Evolutionary conservation across 92 coral and sea anemone species (phyloP).

Genomic region (Galaxea fascicularis): DNA sequence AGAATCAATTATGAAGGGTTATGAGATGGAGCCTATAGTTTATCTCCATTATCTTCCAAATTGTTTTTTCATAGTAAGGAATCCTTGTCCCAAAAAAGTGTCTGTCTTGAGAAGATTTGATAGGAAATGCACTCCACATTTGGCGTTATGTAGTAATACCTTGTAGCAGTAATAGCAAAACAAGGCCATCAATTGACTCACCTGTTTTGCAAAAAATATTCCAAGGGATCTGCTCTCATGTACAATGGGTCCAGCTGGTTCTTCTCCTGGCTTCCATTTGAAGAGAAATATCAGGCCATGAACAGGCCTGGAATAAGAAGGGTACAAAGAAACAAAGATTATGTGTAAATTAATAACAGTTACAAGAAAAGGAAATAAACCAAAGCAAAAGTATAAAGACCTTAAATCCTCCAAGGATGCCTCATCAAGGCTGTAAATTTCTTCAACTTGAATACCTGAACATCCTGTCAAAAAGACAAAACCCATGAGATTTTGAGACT

Average conservation of each 20-base stretch:
- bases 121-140: no score
- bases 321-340: neutral
- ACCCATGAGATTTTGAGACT: neutral
- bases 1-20: no score
- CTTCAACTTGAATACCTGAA: constrained; percentile 96
- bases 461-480: constrained; percentile 65
- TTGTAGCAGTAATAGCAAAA: neutral
- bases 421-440: constrained; percentile 94
- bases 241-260: constrained; percentile 92
- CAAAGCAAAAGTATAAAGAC: constrained; percentile 32
- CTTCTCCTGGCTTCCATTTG: constrained; percentile 99
- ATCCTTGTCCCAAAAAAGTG: no score
- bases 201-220: constrained; percentile 98
- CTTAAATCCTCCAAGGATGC: constrained; percentile 87
- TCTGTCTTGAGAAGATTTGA: no score
- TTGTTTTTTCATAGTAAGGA: no score
- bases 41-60: no score
- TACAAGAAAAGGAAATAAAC: neutral
- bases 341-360: neutral
- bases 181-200: neutral
- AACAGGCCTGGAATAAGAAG: constrained; percentile 79
- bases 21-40: no score
- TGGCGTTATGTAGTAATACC: no score
- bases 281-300: constrained; percentile 96
- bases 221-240: constrained; percentile 94